Evolutionary conservation across 30 jellyfish, hydroid and myxozoan species (phyloP), one percentile per base, ranked within the genome.

Genomic region (Nemopilema nomurai): DNA sequence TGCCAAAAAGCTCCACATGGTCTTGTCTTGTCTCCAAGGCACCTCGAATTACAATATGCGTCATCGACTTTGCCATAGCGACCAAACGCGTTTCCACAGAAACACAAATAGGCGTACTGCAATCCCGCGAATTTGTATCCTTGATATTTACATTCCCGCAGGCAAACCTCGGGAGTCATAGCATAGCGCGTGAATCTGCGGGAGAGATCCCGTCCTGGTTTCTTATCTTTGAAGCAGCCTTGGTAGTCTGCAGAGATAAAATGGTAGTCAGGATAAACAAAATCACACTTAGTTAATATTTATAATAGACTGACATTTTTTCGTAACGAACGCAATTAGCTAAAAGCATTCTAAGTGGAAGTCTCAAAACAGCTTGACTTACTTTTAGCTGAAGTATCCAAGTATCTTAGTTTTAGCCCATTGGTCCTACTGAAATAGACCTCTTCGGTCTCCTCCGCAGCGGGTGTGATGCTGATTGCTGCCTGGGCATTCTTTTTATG

Each of bases 31-130:
- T 91, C 98, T 1, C 98, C 98, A 30, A 71, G 87, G 71, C 98
- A 91, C n/a, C 89, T 31, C 22, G 94, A 67, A 65, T 91, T 91
- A 67, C 98, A 91, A 62, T 41, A 88, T 0, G 88, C 79, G 52
- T 91, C 98, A 24, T 81, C 90, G 24, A 84, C 96, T 68, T 77
- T 81, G 69, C 98, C 98, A 76, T 91, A 91, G 62, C 98, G 90
- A 73, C 98, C 98, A 75, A 91, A 91, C 4, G 92, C 96, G 70
- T 91, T 91, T 62, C 98, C 98, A 80, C 98, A 91, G 94, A 91
- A 91, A 76, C 98, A 91, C 27, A 91, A 89, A 88, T 91, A 91
- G 19, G 97, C 89, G 69, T 91, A 91, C 71, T 91, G 98, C 74
- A 85, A 88, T n/a, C 98, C 98, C 16, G 98, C 98, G 70, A 91